A percentile compares a stretch with the other conserved stretches of the same genome.
These are phyloP conservation scores for Leptobrachium leishanense DNA, from an alignment of 2,113 vertebrate species.

Conservation along the genomic window DNA sequence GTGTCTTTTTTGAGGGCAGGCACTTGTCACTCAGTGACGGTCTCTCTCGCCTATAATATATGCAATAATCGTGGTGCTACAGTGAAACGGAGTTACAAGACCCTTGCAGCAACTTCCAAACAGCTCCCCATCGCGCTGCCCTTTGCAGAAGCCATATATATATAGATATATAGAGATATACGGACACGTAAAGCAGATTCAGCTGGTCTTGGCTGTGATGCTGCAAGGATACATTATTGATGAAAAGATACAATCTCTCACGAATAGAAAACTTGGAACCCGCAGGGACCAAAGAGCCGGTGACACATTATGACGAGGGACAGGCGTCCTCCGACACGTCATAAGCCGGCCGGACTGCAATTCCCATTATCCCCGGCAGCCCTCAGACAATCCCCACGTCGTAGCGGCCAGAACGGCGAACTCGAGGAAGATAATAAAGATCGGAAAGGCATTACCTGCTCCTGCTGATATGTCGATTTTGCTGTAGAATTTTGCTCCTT, in stretches of 20 bases:
- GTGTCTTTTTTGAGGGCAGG: neutral
- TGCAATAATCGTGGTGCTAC: neutral
- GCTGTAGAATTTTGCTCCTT: constrained; percentile 83
- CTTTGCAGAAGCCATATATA: neutral
- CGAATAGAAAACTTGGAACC: constrained; percentile 45
- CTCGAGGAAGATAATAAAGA: neutral
- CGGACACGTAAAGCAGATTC: constrained; percentile 29
- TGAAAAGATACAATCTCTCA: constrained; percentile 48
- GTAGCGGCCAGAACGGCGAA: neutral
- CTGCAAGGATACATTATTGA: constrained; percentile 44
- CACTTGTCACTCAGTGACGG: neutral
- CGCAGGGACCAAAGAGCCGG: constrained; percentile 42
- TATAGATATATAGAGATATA: constrained; percentile 11
- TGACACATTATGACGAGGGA: neutral
- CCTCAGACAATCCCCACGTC: neutral
- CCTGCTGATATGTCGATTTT: constrained; percentile 86
- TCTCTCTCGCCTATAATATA: neutral
- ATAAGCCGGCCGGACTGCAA: neutral
- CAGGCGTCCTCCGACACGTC: neutral
- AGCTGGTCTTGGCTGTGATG: constrained; percentile 42
- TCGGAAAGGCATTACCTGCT: constrained; percentile 79
- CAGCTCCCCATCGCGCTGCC: neutral
- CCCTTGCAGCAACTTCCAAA: constrained; percentile 30
- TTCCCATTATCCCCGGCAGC: neutral
- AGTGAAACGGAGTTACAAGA: constrained; percentile 19